Conservation (phyloP, 2,113 vertebrate genomes). For the Chamaetylas fuelleborni region DNA sequence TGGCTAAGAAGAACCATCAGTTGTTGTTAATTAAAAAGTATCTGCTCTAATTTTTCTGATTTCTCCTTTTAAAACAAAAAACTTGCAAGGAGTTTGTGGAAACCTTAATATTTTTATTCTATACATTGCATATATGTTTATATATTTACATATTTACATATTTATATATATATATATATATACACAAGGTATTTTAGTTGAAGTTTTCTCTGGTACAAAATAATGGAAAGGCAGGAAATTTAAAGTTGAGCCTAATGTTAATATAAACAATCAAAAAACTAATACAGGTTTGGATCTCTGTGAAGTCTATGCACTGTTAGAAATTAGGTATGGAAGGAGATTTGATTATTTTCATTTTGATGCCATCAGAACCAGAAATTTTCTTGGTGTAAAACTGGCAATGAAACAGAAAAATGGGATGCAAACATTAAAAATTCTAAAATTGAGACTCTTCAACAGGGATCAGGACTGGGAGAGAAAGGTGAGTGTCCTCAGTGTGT, state of each 20-base stretch:
- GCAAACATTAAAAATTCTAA: background rate
- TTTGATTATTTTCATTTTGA: background rate
- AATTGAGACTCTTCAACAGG: background rate
- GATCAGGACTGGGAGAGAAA: background rate
- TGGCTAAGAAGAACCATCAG: background rate
- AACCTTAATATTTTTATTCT: background rate
- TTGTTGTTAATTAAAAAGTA: background rate
- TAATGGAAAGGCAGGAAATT: background rate
- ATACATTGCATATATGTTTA: background rate
- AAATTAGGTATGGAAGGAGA: background rate
- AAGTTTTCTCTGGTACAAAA: background rate
- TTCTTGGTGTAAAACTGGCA: background rate
- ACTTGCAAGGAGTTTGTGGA: background rate
- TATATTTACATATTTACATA: too few relatives aligned
- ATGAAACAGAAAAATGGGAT: background rate
- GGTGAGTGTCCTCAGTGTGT: background rate
- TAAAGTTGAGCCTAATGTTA: background rate
- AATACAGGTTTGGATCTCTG: background rate
- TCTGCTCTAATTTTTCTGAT: background rate
- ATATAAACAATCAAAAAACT: background rate
- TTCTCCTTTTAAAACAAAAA: background rate
- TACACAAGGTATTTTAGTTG: background rate
- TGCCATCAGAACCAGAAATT: background rate
- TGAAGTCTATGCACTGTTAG: background rate
- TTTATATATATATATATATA: too few relatives aligned